phyloP scores from a whole-genome alignment of 2,888 invertebrate species.

The Dione juno region DNA sequence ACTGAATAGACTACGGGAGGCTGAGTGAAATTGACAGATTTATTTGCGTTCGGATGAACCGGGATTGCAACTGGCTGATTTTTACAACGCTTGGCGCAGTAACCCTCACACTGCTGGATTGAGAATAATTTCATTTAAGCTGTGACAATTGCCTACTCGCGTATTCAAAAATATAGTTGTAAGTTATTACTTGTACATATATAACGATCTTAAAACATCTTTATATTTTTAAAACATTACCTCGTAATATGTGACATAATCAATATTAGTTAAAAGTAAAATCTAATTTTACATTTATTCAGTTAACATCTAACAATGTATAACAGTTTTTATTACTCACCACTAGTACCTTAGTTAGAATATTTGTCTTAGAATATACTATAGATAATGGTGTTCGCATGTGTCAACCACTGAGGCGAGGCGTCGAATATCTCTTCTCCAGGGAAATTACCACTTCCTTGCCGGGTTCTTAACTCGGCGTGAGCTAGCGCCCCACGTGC shows the following conservation, averaged over 20 bases:
- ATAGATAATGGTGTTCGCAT: constrained; percentile 25
- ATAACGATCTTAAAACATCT: not conserved
- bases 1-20: constrained; percentile 63
- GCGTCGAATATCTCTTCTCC: constrained; percentile 50
- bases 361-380: constrained; percentile 30
- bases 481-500: constrained; percentile 42
- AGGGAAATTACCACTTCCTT: constrained; percentile 55
- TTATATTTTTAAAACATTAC: not conserved
- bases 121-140: constrained; percentile 53
- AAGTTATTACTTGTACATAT: not conserved
- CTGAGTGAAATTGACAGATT: constrained; percentile 83
- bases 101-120: constrained; percentile 44
- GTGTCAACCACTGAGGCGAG: constrained; percentile 37
- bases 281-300: constrained; percentile 17
- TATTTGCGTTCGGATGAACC: constrained; percentile 77
- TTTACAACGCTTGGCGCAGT: constrained; percentile 60
- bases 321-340: not conserved
- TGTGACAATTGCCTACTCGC: constrained; percentile 46
- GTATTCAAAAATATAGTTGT: constrained; percentile 14
- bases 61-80: constrained; percentile 71
- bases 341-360: not conserved
- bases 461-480: constrained; percentile 40
- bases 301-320: not conserved
- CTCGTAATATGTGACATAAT: not conserved
- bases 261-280: not conserved